Base-by-base conservation (phyloP, 2,888 invertebrate genomes). In the Oligia strigilis region DNA sequence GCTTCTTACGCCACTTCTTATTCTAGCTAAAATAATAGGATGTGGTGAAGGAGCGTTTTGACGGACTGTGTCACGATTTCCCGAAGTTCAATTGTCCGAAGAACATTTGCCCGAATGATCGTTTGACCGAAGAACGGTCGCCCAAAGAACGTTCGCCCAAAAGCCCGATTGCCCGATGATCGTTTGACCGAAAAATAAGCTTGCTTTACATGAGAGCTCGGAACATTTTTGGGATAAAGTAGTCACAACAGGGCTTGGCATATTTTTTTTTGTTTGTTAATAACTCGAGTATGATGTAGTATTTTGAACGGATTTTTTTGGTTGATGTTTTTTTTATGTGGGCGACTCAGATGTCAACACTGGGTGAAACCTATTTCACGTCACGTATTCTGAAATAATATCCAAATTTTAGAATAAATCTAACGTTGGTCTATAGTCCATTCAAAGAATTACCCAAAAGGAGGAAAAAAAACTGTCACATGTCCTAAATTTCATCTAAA, bases 341-440 rank as follows among this genome's bases (percentile, higher is more conserved):
- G 58, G 75, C 6, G n/a, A 43, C 58, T 14, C 60, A 60, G 36
- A 67, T 52, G 52, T 67, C 52, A 52, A 36, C 14, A 8, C 19
- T 29, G 2, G 14, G 1, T 70, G 23, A 46, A 81, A 64, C 43
- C 17, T 72, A 17, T 76, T 74, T 71, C 23, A 67, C 19, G 36
- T 74, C 72, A 74, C 43, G 52, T 83, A 65, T 55, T 69, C 72
- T 46, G 52, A 84, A 70, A 62, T 62, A 83, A 72, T 52, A 78
- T 72, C 29, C 43, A 36, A 78, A 17, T 65, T 65, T 77, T 43
- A n/a, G 29, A 11, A 23, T 17, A 40, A 62, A 49, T 9, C 17
- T 23, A 17, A 55, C 14, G 6, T n/a, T 19, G 13, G 29, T 4
- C 36, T 36, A 3, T 36, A 36, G 36, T 36, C 4, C 36, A 3